These are phyloP conservation scores for Archivesica marissinica DNA, from an alignment of 1,140 invertebrate species.

Conservation along the genomic window DNA sequence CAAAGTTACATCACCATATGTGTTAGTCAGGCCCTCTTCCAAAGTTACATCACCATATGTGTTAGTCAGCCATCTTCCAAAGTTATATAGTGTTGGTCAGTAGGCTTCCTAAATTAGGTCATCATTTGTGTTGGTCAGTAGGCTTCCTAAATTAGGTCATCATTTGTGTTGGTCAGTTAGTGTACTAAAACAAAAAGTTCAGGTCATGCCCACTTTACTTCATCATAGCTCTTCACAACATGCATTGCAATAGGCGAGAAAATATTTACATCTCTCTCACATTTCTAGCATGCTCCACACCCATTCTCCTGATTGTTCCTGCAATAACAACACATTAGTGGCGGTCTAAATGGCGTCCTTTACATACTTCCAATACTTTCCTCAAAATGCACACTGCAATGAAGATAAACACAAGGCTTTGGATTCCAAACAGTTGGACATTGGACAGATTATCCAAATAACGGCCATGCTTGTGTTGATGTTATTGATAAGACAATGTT, in stretches of 20 bases:
- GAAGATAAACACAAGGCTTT: conserved; percentile 5
- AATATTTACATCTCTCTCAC: conserved; percentile 21
- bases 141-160: too few species aligned
- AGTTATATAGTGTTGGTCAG: too few species aligned
- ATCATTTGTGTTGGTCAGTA: too few species aligned
- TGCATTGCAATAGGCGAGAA: background rate
- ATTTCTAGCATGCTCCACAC: conserved; percentile 27
- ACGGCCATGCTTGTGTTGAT: too few species aligned
- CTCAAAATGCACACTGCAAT: conserved; percentile 10
- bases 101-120: too few species aligned
- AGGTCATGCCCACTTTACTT: conserved; percentile 4
- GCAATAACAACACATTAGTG: conserved; percentile 56
- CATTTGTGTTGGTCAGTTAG: too few species aligned
- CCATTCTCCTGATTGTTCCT: conserved; percentile 49
- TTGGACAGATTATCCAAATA: background rate
- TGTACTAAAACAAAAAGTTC: too few species aligned
- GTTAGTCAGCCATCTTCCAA: too few species aligned
- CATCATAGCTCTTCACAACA: background rate
- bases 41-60: too few species aligned
- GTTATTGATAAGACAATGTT: background rate
- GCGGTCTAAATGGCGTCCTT: conserved; percentile 37
- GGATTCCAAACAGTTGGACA: conserved; percentile 25
- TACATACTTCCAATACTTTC: conserved; percentile 11
- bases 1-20: too few species aligned
- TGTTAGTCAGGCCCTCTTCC: too few species aligned